Evolutionary conservation across 1,140 invertebrate species (phyloP).

Genomic region (Microplitis mediator): DNA sequence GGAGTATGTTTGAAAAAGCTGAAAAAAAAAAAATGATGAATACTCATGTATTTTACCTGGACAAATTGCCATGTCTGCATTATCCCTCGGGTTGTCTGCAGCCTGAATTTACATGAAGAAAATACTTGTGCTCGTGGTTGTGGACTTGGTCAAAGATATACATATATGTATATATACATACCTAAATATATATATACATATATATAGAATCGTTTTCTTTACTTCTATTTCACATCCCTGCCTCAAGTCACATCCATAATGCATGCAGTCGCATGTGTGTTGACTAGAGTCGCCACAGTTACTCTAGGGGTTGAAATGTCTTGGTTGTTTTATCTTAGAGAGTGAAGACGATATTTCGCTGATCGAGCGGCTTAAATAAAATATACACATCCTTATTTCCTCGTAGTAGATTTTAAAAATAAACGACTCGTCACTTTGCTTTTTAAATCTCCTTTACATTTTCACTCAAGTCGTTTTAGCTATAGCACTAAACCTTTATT

Average conservation of each 20-base stretch:
- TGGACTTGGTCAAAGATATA: constrained; percentile 10
- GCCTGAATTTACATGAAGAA: constrained; percentile 46
- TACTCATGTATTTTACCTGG: not conserved
- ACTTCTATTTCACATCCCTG: constrained; percentile 8
- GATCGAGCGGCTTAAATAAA: constrained; percentile 45
- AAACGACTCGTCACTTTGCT: not conserved
- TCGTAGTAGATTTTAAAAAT: constrained; percentile 9
- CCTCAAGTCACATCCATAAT: constrained; percentile 46
- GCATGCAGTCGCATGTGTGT: constrained; percentile 36
- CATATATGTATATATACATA: no score
- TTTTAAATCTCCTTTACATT: constrained; percentile 4
- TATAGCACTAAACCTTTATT: no score
- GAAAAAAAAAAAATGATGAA: not conserved
- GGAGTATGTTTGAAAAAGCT: no score
- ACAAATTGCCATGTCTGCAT: constrained; percentile 13
- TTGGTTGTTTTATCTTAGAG: not conserved
- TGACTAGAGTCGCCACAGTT: constrained; percentile 32
- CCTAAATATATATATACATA: not conserved
- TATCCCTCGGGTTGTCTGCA: constrained; percentile 23
- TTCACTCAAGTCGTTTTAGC: no score
- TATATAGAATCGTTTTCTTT: not conserved
- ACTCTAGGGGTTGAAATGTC: constrained; percentile 8
- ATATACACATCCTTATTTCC: constrained; percentile 35
- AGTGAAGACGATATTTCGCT: constrained; percentile 30
- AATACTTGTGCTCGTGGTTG: constrained; percentile 28